Percentiles rank a stretch among this genome's conserved stretches.
Evolutionary conservation across 2,797 vertebrate species (phyloP).

Genomic region (Morelia viridis): DNA sequence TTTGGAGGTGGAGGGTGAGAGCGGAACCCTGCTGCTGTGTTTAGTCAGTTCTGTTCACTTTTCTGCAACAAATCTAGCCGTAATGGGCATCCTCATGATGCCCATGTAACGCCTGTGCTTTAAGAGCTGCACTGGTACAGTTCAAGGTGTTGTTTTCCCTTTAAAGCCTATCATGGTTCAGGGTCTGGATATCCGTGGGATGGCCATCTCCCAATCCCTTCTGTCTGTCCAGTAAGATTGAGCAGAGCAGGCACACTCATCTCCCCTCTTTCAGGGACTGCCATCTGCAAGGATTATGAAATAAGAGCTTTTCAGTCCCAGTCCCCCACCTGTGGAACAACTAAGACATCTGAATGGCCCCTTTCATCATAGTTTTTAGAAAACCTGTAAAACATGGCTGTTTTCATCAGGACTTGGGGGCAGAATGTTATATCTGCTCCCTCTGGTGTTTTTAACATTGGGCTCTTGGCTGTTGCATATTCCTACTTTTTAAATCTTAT

Average conservation of each 20-base stretch:
- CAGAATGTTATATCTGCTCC: background rate
- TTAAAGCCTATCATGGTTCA: background rate
- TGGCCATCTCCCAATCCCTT: background rate
- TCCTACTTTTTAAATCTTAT: background rate
- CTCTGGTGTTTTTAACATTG: background rate
- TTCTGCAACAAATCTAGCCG: background rate
- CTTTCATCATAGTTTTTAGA: background rate
- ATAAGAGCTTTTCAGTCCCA: background rate
- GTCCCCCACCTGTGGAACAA: background rate
- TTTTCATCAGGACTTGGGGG: background rate
- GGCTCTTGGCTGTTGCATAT: background rate
- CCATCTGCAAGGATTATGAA: background rate
- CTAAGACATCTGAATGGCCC: background rate
- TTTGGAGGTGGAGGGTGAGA: background rate
- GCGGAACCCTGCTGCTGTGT: background rate
- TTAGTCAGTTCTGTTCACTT: background rate
- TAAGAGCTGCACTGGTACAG: background rate
- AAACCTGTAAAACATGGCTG: background rate
- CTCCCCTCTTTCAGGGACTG: background rate
- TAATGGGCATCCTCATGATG: background rate
- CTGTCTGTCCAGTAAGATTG: background rate
- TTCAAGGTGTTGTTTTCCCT: background rate
- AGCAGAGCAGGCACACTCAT: background rate
- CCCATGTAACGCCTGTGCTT: background rate
- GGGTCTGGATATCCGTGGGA: background rate